A percentile compares a stretch with the other conserved stretches of the same genome.
Evolutionary conservation across 2,888 invertebrate species (phyloP).

Genomic region (Silvanus unidentatus): DNA sequence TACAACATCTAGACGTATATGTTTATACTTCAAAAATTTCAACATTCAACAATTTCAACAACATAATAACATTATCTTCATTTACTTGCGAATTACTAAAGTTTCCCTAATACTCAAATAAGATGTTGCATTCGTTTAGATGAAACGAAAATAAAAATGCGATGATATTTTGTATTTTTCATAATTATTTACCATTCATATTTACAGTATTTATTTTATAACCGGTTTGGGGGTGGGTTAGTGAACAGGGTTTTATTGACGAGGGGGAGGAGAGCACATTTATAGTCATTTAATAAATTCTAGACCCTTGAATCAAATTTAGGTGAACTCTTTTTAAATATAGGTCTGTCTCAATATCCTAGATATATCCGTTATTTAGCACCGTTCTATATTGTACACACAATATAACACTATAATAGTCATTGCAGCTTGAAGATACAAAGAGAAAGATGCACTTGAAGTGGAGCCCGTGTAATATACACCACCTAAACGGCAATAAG

Average conservation of each 20-base stretch:
- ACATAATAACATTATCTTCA: not conserved
- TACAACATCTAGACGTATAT: not conserved
- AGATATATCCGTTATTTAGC: constrained; percentile 17
- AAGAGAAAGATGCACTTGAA: constrained; percentile 37
- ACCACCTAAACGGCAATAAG: constrained; percentile 27
- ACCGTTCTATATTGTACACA: constrained; percentile 30
- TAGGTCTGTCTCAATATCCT: not conserved
- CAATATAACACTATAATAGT: constrained; percentile 35
- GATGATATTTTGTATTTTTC: too few species aligned
- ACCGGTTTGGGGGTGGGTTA: too few species aligned
- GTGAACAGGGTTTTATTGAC: too few species aligned
- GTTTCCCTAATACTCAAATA: too few species aligned
- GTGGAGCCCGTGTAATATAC: constrained; percentile 37
- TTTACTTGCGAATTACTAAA: too few species aligned
- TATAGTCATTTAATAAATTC: constrained; percentile 14
- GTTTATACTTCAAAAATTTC: not conserved
- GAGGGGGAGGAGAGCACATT: constrained; percentile 28
- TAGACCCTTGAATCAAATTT: constrained; percentile 19
- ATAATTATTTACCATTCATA: constrained; percentile 14
- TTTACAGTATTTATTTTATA: constrained; percentile 19
- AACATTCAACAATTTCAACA: not conserved
- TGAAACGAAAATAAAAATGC: too few species aligned
- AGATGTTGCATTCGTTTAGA: too few species aligned
- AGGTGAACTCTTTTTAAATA: not conserved
- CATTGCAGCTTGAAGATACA: constrained; percentile 40